Conservation (phyloP, 1,140 invertebrate genomes). For the silkworm (Bombyx mori) region ASM3026992v2 NC_085120.1:10315501-10316000, state of each 20-base stretch:
- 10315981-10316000: conserved; percentile 30
- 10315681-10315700: too few species aligned
- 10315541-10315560: too few species aligned
- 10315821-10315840: conserved; percentile 45
- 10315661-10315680: too few species aligned
- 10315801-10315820: conserved; percentile 61
- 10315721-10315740: conserved; percentile 25
- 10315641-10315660: too few species aligned
- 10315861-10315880: conserved; percentile 52
- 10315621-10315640: too few species aligned
- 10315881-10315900: conserved; percentile 56
- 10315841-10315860: conserved; percentile 33
- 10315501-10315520: too few species aligned
- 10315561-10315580: too few species aligned
- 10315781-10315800: conserved; percentile 60
- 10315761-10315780: conserved; percentile 31
- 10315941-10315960: conserved; percentile 23
- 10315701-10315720: not conserved
- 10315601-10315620: too few species aligned
- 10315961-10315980: not conserved
- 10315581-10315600: too few species aligned
- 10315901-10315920: conserved; percentile 21
- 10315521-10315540: too few species aligned
- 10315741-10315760: conserved; percentile 35
- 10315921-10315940: conserved; percentile 14